Conservation (phyloP, 2,888 invertebrate species). For the Ashinkailepas kermadecensis region DNA sequence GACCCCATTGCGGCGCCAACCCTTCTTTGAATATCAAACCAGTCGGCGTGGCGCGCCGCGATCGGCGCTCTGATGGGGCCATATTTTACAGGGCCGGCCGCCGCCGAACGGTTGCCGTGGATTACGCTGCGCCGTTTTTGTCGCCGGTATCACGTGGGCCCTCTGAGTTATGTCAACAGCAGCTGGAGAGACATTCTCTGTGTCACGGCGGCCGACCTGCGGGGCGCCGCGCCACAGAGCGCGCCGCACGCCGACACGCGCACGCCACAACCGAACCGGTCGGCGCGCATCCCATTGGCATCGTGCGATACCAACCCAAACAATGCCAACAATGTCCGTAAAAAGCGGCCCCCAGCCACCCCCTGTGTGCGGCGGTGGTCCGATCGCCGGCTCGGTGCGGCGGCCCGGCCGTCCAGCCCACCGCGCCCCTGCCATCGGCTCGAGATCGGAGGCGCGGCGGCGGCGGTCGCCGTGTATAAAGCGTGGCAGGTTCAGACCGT, state of each 20-base stretch:
- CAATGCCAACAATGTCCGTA: constrained; percentile 3
- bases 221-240: too few relatives aligned
- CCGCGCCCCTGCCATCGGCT: too few relatives aligned
- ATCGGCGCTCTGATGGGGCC: not conserved
- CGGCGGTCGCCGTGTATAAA: not conserved
- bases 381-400: too few relatives aligned
- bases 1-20: not conserved
- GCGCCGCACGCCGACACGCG: too few relatives aligned
- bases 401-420: too few relatives aligned
- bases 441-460: not conserved
- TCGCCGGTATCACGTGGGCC: not conserved
- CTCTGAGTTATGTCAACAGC: constrained; percentile 7
- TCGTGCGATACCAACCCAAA: not conserved
- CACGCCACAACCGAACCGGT: too few relatives aligned
- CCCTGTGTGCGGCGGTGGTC: not conserved
- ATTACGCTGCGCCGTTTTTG: constrained; percentile 4
- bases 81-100: not conserved
- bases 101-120: not conserved
- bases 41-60: not conserved
- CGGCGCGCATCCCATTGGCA: not conserved
- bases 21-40: constrained; percentile 10
- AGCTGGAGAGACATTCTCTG: not conserved
- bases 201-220: not conserved
- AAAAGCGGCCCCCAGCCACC: not conserved
- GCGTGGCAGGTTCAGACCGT: not conserved